These are phyloP conservation scores for Dreissena polymorpha DNA, from an alignment of 1,140 invertebrate species.

Conservation along the genomic window DNA sequence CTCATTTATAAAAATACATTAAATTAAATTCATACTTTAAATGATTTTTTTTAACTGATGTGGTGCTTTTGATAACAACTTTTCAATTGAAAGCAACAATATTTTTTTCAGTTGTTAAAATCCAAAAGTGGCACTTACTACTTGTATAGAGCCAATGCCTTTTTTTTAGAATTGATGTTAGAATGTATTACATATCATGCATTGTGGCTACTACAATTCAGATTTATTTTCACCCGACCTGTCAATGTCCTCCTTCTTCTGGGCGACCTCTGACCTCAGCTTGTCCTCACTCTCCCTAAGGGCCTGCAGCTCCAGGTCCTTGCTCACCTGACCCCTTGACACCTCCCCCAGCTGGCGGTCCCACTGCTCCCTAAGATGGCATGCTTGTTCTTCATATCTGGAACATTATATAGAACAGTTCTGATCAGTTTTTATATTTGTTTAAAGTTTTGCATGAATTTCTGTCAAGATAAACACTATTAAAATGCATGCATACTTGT, in stretches of 20 bases:
- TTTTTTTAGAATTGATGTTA: too few relatives aligned
- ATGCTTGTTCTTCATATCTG: conserved; percentile 71
- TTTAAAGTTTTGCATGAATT: conserved; percentile 3
- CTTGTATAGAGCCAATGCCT: too few relatives aligned
- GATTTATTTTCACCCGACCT: conserved; percentile 54
- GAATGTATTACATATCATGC: background rate
- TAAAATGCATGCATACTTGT: too few relatives aligned
- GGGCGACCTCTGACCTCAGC: conserved; percentile 67
- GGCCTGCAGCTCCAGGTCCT: conserved; percentile 71
- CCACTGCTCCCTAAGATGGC: conserved; percentile 69
- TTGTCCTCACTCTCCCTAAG: conserved; percentile 70
- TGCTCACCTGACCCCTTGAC: conserved; percentile 67
- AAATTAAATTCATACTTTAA: too few relatives aligned
- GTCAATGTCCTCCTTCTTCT: conserved; percentile 74
- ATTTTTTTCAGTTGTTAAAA: too few relatives aligned
- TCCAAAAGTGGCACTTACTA: too few relatives aligned
- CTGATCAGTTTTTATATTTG: background rate
- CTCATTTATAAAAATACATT: too few relatives aligned
- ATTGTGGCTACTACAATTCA: too few relatives aligned
- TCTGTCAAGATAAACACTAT: background rate
- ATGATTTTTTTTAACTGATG: too few relatives aligned
- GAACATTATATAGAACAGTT: background rate
- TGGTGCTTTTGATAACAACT: too few relatives aligned
- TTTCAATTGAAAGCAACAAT: too few relatives aligned
- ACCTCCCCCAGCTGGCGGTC: conserved; percentile 71